Evolutionary conservation across 2,113 vertebrate species (phyloP).

Genomic region (Maccullochella peelii): DNA sequence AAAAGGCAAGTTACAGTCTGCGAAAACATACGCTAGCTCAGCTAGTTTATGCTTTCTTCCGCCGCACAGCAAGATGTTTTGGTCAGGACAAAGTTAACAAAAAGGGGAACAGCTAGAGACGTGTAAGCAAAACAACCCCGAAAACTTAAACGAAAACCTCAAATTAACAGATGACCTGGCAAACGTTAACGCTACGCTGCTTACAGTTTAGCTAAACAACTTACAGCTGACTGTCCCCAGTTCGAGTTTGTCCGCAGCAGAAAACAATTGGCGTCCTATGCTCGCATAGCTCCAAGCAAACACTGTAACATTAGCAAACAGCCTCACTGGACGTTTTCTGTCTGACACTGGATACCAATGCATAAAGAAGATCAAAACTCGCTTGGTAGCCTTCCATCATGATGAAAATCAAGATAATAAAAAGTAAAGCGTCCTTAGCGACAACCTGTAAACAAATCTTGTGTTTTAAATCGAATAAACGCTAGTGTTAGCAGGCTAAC

Average conservation of each 20-base stretch:
- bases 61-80: constrained; percentile 49
- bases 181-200: background rate
- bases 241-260: constrained; percentile 58
- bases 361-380: constrained; percentile 28
- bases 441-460: constrained; percentile 20
- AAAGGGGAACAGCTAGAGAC: constrained; percentile 26
- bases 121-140: background rate
- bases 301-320: constrained; percentile 71
- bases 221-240: constrained; percentile 48
- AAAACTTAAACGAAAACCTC: background rate
- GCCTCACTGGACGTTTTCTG: constrained; percentile 55
- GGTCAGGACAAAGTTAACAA: constrained; percentile 58
- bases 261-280: constrained; percentile 73
- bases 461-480: constrained; percentile 67
- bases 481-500: constrained; percentile 63
- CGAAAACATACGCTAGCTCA: constrained; percentile 25
- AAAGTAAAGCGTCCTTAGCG: background rate
- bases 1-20: constrained; percentile 25
- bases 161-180: background rate
- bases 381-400: background rate
- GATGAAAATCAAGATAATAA: background rate
- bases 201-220: constrained; percentile 34
- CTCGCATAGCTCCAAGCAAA: constrained; percentile 65
- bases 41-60: constrained; percentile 24
- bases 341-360: constrained; percentile 49